Base-by-base conservation (phyloP, 1,140 invertebrate species). In the Liolophura sinensis region DNA sequence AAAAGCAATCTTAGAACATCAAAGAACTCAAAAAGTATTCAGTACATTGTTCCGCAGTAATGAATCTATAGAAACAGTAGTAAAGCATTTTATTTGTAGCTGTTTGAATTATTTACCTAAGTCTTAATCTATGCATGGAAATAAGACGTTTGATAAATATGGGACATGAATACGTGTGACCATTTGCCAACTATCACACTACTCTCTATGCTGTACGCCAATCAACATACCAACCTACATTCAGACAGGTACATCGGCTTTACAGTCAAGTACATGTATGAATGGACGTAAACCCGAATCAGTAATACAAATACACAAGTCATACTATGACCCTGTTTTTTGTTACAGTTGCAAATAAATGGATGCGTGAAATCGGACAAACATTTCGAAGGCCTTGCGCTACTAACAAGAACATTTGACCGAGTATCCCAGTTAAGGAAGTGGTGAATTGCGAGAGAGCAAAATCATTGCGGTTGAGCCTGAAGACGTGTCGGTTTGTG, bases 341-440 rank as follows among this genome's bases (percentile, higher is more conserved):
- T 68, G 58, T 76, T 73, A 51, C 68, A 84, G 82, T 84, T 59
- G 75, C 80, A 11, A 82, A 83, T 60, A 82, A 82, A 67, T 84
- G 82, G 82, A 79, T 83, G 50, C 59, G 82, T 46, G 73, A 81
- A 66, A 64, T 66, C 15, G 81, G 81, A 20, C 80, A 83, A 59
- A 68, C 71, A 1, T 81, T 82, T 57, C 62, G 68, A 20, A 68
- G 76, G 51, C 72, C 63, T 7, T 84, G 83, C 47, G 68, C 54
- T 12, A 51, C 78, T 14, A 67, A 79, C 63, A 68, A 73, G 11
- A 54, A 70, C 16, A 6, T 62, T 22, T 69, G 62, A 69, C 31
- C 31, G 3, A 40, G 3, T 40, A 9, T 3, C 31, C 9, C 31
- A 40, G 31, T n/a, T n/a, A n/a, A n/a, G n/a, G n/a, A n/a, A n/a